Evolutionary conservation across 1,140 invertebrate genomes (phyloP), one percentile per base, ranked within the genome.

Genomic region (Holcopasites calliopsidis): DNA sequence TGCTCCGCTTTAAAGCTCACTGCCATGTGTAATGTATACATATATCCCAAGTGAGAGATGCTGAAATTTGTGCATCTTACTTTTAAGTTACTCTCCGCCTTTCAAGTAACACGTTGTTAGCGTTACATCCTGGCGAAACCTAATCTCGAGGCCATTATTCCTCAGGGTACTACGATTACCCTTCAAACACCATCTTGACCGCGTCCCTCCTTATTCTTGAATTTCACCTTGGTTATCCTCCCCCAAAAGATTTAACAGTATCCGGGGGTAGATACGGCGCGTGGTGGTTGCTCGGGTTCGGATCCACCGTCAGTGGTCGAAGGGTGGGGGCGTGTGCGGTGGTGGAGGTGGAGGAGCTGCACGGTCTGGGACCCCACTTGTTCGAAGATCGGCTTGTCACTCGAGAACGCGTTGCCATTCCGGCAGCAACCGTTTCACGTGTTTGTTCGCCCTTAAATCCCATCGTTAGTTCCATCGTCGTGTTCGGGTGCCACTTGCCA

Each of bases 371-470:
- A 78, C 16, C 68, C 87, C 85, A 88, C 88, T 89, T 88, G 88
- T 89, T 85, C 64, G 71, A 54, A 50, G 82, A 82, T 68, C 81
- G 49, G 52, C 61, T 65, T 74, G 79, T 83, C 90, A 91, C 79
- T 91, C 88, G 87, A 84, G 83, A 88, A 82, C 87, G 87, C 83
- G 89, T 89, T 86, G 85, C 85, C 87, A 80, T 50, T 81, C 80
- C 49, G 87, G 82, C 77, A 88, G 85, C 88, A 88, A 87, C 88
- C 76, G 71, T 11, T 23, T 50, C 47, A 3, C 26, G 23, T 50
- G 35, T 44, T 60, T 26, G n/a, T 13, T 44, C 8, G 0, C 13
- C 1, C 2, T 13, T 13, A 0, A 33, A 28, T 55, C 49, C 18
- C 11, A 26, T 31, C n/a, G n/a, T n/a, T n/a, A n/a, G 31, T 26